Evolutionary conservation across 2,797 vertebrate genomes (phyloP).

Genomic region (Eremophila alpestris): DNA sequence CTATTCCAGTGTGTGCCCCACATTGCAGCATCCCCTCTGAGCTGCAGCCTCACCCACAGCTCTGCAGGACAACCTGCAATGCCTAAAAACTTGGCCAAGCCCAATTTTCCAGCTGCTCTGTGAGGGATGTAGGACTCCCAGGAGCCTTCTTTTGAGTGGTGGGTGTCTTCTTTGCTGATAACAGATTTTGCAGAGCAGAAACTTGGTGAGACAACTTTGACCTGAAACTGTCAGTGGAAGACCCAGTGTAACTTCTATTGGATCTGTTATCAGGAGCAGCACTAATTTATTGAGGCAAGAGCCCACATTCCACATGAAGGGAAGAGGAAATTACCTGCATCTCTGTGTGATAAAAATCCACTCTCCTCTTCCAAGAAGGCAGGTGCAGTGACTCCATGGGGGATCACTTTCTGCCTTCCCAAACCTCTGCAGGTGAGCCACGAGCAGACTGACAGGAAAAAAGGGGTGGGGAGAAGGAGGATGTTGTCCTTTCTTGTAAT

Average conservation of each 20-base stretch:
- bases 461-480: too few species aligned
- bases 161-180: background rate
- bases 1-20: background rate
- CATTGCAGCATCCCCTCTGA: background rate
- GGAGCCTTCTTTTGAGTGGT: background rate
- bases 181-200: background rate
- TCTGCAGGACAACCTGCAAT: background rate
- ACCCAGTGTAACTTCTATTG: background rate
- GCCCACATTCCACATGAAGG: background rate
- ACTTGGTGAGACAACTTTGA: background rate
- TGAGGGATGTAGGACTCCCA: background rate
- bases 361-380: background rate
- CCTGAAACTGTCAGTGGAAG: background rate
- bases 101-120: background rate
- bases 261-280: background rate
- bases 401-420: background rate
- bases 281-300: background rate
- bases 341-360: background rate
- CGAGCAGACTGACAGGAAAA: background rate
- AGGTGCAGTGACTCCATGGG: background rate
- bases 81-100: background rate
- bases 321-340: background rate
- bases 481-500: background rate
- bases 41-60: background rate
- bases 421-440: background rate